phyloP scores from a whole-genome alignment of 1,140 invertebrate genomes.

The Cydia pomonella region DNA sequence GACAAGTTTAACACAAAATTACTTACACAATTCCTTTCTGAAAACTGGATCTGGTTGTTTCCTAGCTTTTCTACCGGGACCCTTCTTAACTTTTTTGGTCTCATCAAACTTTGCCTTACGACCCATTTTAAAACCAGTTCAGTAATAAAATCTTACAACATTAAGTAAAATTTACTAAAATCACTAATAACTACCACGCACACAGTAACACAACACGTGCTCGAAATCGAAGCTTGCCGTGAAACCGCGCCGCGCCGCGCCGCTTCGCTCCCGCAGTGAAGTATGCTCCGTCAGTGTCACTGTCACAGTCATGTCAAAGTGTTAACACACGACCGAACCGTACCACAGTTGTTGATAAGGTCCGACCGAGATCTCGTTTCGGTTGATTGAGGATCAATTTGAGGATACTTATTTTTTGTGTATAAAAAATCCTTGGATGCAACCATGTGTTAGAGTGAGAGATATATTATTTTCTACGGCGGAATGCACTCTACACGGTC shows the following conservation, averaged over 20 bases:
- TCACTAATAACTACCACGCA: neutral
- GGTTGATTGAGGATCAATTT: no score
- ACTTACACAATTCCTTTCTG: constrained; percentile 81
- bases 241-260: constrained; percentile 10
- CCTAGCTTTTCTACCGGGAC: constrained; percentile 90
- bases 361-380: no score
- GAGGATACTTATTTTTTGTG: no score
- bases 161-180: neutral
- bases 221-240: constrained; percentile 25
- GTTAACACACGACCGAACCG: neutral
- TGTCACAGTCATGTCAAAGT: neutral
- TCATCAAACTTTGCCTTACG: constrained; percentile 90
- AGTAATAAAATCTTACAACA: neutral
- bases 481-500: no score
- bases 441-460: no score
- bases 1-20: constrained; percentile 30
- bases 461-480: no score
- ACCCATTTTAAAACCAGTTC: constrained; percentile 84
- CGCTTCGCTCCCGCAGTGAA: neutral
- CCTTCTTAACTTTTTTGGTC: constrained; percentile 86
- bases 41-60: constrained; percentile 91
- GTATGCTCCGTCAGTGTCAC: neutral
- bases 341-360: no score
- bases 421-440: no score
- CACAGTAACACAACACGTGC: constrained; percentile 26